phyloP scores from a whole-genome alignment of 2,888 invertebrate species.

The Cryptophagus acutangulus region DNA sequence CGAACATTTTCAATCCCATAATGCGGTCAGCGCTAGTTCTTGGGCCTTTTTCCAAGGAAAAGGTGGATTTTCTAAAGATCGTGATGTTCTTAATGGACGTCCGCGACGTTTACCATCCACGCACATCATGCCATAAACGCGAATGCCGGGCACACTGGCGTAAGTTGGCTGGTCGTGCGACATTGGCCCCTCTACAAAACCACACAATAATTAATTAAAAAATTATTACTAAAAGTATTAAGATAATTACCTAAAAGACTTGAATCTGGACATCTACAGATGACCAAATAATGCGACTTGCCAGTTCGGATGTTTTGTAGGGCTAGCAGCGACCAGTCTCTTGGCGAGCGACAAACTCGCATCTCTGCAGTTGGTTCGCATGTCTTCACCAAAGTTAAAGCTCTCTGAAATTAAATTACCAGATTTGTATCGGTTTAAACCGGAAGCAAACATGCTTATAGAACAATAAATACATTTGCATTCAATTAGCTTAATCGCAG shows the following conservation, averaged over 20 bases:
- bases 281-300: conserved; percentile 89
- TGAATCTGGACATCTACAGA: conserved; percentile 83
- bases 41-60: conserved; percentile 77
- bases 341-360: conserved; percentile 79
- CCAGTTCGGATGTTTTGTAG: conserved; percentile 88
- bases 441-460: not conserved
- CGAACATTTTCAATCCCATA: conserved; percentile 57
- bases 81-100: conserved; percentile 47
- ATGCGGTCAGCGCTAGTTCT: conserved; percentile 62
- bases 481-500: too few species aligned
- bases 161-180: conserved; percentile 91
- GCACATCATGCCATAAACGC: conserved; percentile 94
- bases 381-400: conserved; percentile 85
- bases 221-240: not conserved
- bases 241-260: conserved; percentile 69
- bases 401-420: conserved; percentile 52
- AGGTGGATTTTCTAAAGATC: conserved; percentile 52
- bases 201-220: not conserved
- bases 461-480: too few species aligned
- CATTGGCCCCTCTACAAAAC: conserved; percentile 83
- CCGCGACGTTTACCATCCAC: conserved; percentile 51
- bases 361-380: conserved; percentile 90
- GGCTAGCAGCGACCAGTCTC: conserved; percentile 88
- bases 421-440: not conserved
- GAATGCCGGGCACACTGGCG: conserved; percentile 87